Base-by-base conservation (phyloP, 2,113 vertebrate genomes). In the Labrus mixtus region DNA sequence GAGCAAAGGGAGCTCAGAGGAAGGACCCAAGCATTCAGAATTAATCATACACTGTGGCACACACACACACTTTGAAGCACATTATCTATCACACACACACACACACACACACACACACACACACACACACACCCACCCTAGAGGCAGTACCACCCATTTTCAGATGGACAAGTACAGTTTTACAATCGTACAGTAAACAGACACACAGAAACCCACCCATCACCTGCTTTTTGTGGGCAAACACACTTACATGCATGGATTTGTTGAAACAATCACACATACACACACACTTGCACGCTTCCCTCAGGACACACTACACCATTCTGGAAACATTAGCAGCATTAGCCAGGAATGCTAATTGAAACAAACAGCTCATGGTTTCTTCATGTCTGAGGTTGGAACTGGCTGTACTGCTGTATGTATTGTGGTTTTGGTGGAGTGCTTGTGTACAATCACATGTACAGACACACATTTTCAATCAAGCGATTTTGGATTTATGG, bases 311-410 rank as follows among this genome's bases (percentile, higher is more conserved):
- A 81, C 68, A 62, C 56, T 72, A 58, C 73, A 65, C 71, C 48
- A 82, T 78, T 93, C 85, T 90, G 91, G 87, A 92, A 93, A 91
- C 89, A 92, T 90, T 89, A 90, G 85, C 81, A 83, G 64, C 82
- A 90, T 94, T 93, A 93, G 71, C 70, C 68, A 87, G 91, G 91
- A 93, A 93, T 92, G 85, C 78, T 92, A 93, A 93, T 89, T 85
- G 85, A 93, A 93, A 93, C 85, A 91, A 93, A 91, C 86, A 90
- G 76, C 73, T 82, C 76, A 84, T 82, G 66, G 75, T 91, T 89
- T 87, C 77, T 88, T 90, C 57, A 87, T 89, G 88, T 90, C 59
- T 86, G 70, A 84, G 66, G 25, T 85, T 73, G 78, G 81, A 84
- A 69, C 71, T 81, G 68, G 65, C 68, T 76, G 74, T 77, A 82